Conservation (phyloP, 2,888 invertebrate species). For the Conops quadrifasciatus region DNA sequence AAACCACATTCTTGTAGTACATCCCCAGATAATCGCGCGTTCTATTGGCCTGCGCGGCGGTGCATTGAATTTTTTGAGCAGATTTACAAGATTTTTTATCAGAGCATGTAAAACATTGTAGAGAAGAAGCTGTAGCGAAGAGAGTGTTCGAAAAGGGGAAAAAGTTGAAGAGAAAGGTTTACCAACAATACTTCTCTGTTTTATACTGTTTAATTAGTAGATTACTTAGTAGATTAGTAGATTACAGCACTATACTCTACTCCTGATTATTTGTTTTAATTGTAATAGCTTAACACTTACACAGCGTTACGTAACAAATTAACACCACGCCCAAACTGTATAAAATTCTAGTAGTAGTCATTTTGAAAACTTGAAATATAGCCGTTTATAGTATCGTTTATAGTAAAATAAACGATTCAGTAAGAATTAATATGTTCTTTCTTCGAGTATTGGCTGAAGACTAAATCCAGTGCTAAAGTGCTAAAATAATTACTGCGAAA, state of each 20-base stretch:
- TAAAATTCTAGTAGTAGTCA: slow-evolving; percentile 42
- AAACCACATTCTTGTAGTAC: slow-evolving; percentile 41
- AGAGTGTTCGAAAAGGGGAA: no score
- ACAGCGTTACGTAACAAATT: slow-evolving; percentile 39
- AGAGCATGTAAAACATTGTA: slow-evolving; percentile 44
- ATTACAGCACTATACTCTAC: no score
- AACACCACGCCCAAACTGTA: slow-evolving; percentile 39
- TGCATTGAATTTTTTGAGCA: slow-evolving; percentile 47
- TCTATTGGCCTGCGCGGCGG: slow-evolving; percentile 36
- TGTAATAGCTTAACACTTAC: slow-evolving; percentile 43
- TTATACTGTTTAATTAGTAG: no score
- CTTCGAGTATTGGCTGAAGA: background rate
- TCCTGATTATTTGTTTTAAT: no score
- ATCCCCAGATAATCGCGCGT: slow-evolving; percentile 42
- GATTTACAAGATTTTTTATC: slow-evolving; percentile 41
- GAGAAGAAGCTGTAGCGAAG: slow-evolving; percentile 41
- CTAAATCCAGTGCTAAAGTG: no score
- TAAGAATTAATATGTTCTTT: background rate
- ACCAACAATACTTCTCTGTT: no score
- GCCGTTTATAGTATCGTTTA: background rate
- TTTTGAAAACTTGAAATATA: slow-evolving; percentile 23
- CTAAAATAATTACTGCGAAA: no score
- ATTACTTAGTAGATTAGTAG: no score
- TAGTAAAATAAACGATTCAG: background rate
- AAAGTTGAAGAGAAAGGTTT: no score